A percentile compares a stretch with the other conserved stretches of the same genome.
phyloP scores from a whole-genome alignment of 2,888 invertebrate genomes.

The Drosophila nr. perissopoda region DNA sequence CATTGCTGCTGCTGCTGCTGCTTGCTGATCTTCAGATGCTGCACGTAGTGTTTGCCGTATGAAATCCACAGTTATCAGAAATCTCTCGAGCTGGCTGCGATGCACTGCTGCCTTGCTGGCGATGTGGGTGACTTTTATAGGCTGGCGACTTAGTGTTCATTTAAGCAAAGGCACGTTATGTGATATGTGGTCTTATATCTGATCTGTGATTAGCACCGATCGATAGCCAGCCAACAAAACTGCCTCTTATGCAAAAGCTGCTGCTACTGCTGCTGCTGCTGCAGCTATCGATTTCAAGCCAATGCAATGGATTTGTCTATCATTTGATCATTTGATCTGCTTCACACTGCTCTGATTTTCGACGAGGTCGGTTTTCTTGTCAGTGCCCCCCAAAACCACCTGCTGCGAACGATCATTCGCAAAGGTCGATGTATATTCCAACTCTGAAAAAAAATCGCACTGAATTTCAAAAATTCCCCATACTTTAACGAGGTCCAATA shows the following conservation, averaged over 20 bases:
- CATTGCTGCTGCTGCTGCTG: conserved; percentile 17
- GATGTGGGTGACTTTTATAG: conserved; percentile 45
- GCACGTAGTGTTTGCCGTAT: conserved; percentile 27
- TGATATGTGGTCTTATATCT: conserved; percentile 50
- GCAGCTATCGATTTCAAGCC: conserved; percentile 52
- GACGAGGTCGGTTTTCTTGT: conserved; percentile 29
- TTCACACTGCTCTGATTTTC: conserved; percentile 65
- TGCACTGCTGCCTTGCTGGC: conserved; percentile 37
- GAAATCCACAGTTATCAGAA: conserved; percentile 39
- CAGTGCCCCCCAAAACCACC: neutral
- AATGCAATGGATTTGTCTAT: conserved; percentile 52
- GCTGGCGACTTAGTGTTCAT: conserved; percentile 13
- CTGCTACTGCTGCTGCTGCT: neutral
- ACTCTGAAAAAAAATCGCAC: neutral
- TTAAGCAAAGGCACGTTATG: conserved; percentile 34
- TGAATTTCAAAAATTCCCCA: neutral
- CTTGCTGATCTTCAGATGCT: neutral
- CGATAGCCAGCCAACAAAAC: conserved; percentile 44
- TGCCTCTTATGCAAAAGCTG: conserved; percentile 65
- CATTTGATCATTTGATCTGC: conserved; percentile 60
- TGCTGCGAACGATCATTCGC: neutral
- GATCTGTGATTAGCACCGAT: conserved; percentile 56
- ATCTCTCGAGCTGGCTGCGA: conserved; percentile 29
- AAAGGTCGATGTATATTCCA: neutral
- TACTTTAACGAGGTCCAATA: neutral